Evolutionary conservation across 1,140 invertebrate genomes (phyloP), one percentile per base, ranked within the genome.

Genomic region (Bombus ignitus): DNA sequence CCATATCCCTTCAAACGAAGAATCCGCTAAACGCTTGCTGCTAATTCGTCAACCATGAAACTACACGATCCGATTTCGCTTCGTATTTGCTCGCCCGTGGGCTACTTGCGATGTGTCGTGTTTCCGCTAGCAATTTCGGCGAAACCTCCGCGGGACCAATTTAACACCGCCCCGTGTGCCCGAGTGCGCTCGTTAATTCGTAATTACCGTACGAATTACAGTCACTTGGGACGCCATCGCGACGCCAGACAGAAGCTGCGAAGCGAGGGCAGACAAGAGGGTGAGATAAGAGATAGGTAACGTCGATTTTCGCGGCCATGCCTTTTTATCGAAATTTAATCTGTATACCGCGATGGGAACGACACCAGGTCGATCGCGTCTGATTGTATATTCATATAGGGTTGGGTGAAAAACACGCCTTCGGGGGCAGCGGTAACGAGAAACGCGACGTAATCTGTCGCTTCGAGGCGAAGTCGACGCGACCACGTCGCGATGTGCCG

Each of bases 181-280:
- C n/a, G n/a, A 22, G 73, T 28, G 57, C 57, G 35, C 62, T 68
- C 68, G 83, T 84, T 84, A 84, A 84, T 79, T 84, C 75, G 66
- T 84, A 84, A 80, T 84, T 84, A 84, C 66, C 22, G 76, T 47
- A 62, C 83, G 53, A 84, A 84, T 84, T 80, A 62, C 76, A 65
- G 2, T 13, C 72, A 12, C 42, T 25, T 12, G 13, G 13, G 39
- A n/a, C 28, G 9, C 25, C 25, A 25, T n/a, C 12, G 32, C 12
- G 35, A 13, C 32, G 10, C 13, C 32, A 42, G n/a, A 76, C 12
- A 32, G 47, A 37, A 25, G 6, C 4, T 8, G 32, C 25, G 22
- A 53, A 22, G 18, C 5, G 2, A 9, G 22, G 10, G 42, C 53
- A 25, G 39, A 44, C 6, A 22, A 65, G 42, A 66, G 28, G 5